Percentiles rank a stretch among this genome's conserved stretches.
Conservation (phyloP, 2,113 vertebrate species). For the Pelecanoides urinatrix region DNA sequence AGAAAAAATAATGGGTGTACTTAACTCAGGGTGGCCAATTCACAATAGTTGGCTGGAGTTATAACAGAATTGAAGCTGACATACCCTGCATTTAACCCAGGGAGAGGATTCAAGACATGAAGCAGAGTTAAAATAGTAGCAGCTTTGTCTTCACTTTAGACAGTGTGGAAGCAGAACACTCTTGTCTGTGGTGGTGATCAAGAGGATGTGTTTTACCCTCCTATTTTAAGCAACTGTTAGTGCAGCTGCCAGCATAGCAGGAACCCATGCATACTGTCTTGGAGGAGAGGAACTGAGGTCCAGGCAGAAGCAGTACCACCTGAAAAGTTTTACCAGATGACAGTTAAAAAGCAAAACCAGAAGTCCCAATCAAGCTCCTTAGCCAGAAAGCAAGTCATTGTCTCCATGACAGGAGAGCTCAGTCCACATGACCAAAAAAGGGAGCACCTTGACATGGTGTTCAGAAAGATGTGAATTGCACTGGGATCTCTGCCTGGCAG, state of each 20-base stretch:
- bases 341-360: background rate
- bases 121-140: background rate
- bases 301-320: background rate
- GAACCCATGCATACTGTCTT: background rate
- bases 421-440: background rate
- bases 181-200: rapidly evolving
- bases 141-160: background rate
- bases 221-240: background rate
- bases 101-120: background rate
- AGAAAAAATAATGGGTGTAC: background rate
- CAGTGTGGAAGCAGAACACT: background rate
- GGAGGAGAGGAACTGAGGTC: background rate
- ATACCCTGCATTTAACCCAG: background rate
- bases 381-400: background rate
- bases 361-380: background rate
- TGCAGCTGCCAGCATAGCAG: background rate
- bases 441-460: background rate
- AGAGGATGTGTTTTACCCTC: background rate
- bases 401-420: background rate
- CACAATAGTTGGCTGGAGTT: background rate
- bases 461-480: background rate
- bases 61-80: background rate
- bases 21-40: background rate
- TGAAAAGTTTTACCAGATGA: background rate
- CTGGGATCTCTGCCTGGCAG: background rate